Evolutionary conservation across 2,797 vertebrate genomes (phyloP), one percentile per base, ranked within the genome.

Genomic region (Rhynchotus rufescens): DNA sequence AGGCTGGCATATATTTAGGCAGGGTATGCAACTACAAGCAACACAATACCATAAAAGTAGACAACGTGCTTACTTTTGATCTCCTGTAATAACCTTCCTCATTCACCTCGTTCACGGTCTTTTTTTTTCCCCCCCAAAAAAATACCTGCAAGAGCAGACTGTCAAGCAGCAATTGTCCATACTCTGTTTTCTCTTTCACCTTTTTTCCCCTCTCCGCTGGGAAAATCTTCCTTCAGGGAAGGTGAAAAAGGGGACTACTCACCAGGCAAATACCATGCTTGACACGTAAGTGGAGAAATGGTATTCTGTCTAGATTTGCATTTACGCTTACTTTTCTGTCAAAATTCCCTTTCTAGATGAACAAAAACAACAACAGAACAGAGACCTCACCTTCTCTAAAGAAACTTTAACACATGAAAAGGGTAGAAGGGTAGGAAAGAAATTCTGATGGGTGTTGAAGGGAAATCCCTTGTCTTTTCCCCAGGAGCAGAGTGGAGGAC

Each of bases 1-100:
- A 78, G 89, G 32, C 65, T 62, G 59, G 59, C 44, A 44, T 62
- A 79, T 62, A 72, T 68, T 95, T 92, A 95, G 68, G 51, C 68
- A 82, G 76, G 12, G 15, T 45, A 15, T 88, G 52, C 40, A 42
- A 66, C 56, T 89, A 69, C 40, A 80, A 81, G 52, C 16, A 0
- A 69, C 74, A 34, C 45, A 85, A 87, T 72, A 40, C 51, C 74
- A 83, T 83, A 85, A 87, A 89, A 79, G 65, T 30, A 88, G 73
- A 65, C 10, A 75, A 54, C 1, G 0, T 45, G 23, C 12, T 34
- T 72, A 20, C 54, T 72, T 73, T 57, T 84, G 32, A 40, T 60
- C 51, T 66, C 80, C 23, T 1, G 0, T 57, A 36, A 65, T 60
- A 78, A 57, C 57, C 57, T 88, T 72, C 10, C 16, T 82, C n/a